Conservation (phyloP, 2,113 vertebrate genomes). For the Paracanthobrama guichenoti region DNA sequence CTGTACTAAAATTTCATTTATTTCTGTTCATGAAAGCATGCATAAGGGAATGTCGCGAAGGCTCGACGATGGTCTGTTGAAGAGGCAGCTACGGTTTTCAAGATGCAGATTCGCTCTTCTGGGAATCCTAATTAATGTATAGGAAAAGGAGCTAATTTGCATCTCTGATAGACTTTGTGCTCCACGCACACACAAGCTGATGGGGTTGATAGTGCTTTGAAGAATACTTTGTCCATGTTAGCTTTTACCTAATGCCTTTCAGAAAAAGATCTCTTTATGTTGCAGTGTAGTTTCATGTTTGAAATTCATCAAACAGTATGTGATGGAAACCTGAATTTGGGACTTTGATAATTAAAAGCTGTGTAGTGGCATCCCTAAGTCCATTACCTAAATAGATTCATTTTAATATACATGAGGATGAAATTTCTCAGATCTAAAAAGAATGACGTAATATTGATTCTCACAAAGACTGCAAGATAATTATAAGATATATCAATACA, state of each 20-base stretch:
- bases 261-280: neutral
- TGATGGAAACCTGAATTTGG: neutral
- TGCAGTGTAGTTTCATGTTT: neutral
- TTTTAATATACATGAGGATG: neutral
- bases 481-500: neutral
- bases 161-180: conserved; percentile 68
- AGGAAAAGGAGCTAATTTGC: conserved; percentile 74
- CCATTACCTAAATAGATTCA: neutral
- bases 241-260: conserved; percentile 4
- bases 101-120: conserved; percentile 63
- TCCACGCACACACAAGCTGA: conserved; percentile 29
- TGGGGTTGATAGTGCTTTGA: conserved; percentile 40
- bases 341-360: neutral
- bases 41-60: neutral
- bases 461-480: neutral
- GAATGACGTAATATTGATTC: neutral
- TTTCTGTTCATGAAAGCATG: neutral
- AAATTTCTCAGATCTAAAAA: neutral
- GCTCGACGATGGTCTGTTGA: neutral
- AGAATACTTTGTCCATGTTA: conserved; percentile 29
- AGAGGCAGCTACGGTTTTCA: conserved; percentile 50
- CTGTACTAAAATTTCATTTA: conserved; percentile 2
- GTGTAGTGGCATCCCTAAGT: neutral
- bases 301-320: neutral
- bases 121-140: conserved; percentile 77